Percentiles rank a stretch among this genome's conserved stretches.
Conservation (phyloP, 2,113 vertebrate species). For the Vulpes vulpes region DNA sequence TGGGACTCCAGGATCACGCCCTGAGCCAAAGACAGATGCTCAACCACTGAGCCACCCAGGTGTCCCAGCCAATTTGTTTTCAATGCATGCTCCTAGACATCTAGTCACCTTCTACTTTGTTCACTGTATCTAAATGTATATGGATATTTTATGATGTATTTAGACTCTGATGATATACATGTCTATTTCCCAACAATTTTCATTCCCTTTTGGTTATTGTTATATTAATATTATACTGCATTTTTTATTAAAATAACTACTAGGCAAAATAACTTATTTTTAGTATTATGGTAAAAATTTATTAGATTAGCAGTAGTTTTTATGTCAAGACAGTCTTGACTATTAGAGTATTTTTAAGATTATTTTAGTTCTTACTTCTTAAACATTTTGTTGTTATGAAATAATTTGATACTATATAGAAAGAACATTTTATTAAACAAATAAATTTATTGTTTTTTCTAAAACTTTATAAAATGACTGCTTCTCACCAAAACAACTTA, state of each 20-base stretch:
- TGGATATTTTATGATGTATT: background rate
- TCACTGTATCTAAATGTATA: background rate
- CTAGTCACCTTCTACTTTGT: background rate
- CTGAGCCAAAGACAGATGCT: no score
- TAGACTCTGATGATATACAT: background rate
- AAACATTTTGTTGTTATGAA: background rate
- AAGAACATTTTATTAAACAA: background rate
- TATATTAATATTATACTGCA: background rate
- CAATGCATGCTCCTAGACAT: background rate
- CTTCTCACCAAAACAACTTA: slow-evolving; percentile 40
- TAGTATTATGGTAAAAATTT: background rate
- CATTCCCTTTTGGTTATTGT: background rate
- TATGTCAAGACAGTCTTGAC: background rate
- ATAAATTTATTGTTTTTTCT: background rate
- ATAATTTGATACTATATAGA: background rate
- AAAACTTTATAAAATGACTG: slow-evolving; percentile 45
- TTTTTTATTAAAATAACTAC: background rate
- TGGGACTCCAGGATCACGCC: no score
- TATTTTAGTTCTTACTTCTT: background rate
- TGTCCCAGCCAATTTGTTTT: background rate
- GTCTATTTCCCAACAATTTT: background rate
- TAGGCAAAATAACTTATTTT: background rate
- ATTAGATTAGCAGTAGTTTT: background rate
- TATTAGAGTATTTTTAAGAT: background rate
- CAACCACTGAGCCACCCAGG: no score